A percentile compares a stretch with the other conserved stretches of the same genome.
These are phyloP conservation scores for Scomberomorus guttatus DNA, from an alignment of 2,797 vertebrate genomes.

Conservation along the genomic window DNA sequence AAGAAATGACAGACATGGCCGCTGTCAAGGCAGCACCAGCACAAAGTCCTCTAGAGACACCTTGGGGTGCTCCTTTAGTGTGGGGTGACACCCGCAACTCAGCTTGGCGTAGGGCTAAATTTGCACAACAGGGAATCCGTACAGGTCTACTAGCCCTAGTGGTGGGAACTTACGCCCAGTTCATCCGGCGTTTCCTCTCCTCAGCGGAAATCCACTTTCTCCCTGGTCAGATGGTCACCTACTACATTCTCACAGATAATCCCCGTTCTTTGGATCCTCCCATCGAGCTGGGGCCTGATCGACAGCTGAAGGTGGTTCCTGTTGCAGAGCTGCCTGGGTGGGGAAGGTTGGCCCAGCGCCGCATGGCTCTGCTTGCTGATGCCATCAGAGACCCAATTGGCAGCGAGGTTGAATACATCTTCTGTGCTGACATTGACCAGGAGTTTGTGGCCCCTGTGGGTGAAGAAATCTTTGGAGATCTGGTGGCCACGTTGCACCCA, in stretches of 20 bases:
- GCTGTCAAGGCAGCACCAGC: slow-evolving; percentile 11
- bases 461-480: slow-evolving; percentile 83
- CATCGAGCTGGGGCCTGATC: slow-evolving; percentile 70
- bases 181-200: slow-evolving; percentile 78
- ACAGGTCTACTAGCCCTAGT: slow-evolving; percentile 76
- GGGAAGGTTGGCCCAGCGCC: slow-evolving; percentile 71
- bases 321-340: slow-evolving; percentile 78
- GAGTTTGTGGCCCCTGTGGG: slow-evolving; percentile 84
- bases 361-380: slow-evolving; percentile 77
- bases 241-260: slow-evolving; percentile 87
- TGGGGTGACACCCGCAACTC: slow-evolving; percentile 79
- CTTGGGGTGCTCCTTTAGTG: slow-evolving; percentile 83
- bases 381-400: slow-evolving; percentile 70
- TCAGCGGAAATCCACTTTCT: slow-evolving; percentile 87
- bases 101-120: slow-evolving; percentile 57
- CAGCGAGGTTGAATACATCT: slow-evolving; percentile 82
- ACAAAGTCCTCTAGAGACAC: slow-evolving; percentile 62
- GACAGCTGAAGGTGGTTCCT: slow-evolving; percentile 76
- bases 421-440: slow-evolving; percentile 84
- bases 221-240: slow-evolving; percentile 82
- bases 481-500: slow-evolving; percentile 85
- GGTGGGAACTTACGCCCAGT: slow-evolving; percentile 82
- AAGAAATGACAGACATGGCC: slow-evolving; percentile 9
- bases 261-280: slow-evolving; percentile 72
- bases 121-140: slow-evolving; percentile 51